Percentiles rank a stretch among this genome's conserved stretches.
These are phyloP conservation scores for Clavelina lepadiformis DNA, from an alignment of 23 tunicate genomes.

Conservation along the genomic window DNA sequence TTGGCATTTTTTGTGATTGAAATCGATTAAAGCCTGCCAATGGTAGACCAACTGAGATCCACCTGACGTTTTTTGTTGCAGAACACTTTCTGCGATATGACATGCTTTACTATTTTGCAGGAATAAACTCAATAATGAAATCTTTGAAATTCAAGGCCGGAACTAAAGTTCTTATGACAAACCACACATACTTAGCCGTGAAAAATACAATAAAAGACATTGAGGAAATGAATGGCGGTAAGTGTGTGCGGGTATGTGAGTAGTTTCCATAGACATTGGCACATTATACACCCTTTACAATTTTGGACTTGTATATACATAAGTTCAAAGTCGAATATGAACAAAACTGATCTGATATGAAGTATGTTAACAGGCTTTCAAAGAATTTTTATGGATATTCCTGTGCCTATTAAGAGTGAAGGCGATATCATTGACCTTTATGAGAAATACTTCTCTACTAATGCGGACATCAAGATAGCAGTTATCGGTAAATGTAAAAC, in stretches of 20 bases:
- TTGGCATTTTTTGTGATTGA: background rate
- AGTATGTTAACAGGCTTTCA: constrained; percentile 26
- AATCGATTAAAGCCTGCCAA: no score
- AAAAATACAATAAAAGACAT: constrained; percentile 51
- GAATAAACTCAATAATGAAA: constrained; percentile 67
- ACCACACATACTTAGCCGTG: constrained; percentile 71
- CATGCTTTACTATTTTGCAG: no score
- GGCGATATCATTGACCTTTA: constrained; percentile 37
- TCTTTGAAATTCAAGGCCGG: constrained; percentile 31
- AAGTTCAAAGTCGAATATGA: no score
- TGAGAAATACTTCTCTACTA: constrained; percentile 24
- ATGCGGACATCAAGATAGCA: constrained; percentile 33
- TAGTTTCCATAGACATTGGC: background rate
- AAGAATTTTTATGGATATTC: constrained; percentile 8
- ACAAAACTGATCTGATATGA: no score
- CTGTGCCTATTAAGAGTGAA: constrained; percentile 39
- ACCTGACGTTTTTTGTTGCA: no score
- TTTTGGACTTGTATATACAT: background rate
- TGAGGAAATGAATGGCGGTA: constrained; percentile 40
- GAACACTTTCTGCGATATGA: no score
- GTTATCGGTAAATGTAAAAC: constrained; percentile 24
- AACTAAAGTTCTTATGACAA: constrained; percentile 50
- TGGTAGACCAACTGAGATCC: no score
- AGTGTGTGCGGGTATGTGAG: no score
- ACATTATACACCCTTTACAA: background rate